Conservation (phyloP, 2,797 vertebrate genomes). For the Setipinna tenuifilis region DNA sequence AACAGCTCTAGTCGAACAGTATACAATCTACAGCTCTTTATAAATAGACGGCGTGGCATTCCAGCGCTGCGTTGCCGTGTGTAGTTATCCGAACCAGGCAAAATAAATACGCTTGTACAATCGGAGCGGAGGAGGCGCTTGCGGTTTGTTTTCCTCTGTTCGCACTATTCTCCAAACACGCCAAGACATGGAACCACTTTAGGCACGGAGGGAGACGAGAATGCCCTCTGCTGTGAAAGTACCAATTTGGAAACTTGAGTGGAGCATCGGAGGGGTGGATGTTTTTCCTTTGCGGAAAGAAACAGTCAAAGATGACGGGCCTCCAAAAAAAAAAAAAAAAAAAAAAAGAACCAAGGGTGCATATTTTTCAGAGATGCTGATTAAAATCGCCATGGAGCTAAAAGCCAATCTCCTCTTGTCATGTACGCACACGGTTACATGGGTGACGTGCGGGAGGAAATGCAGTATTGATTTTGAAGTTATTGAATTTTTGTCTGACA, state of each 20-base stretch:
- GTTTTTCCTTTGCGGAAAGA: constrained; percentile 21
- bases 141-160: constrained; percentile 22
- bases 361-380: background rate
- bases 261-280: background rate
- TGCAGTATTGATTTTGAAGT: constrained; percentile 3
- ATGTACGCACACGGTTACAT: background rate
- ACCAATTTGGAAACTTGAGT: constrained; percentile 11
- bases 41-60: background rate
- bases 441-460: background rate
- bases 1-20: constrained; percentile 18
- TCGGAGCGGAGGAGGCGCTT: constrained; percentile 10
- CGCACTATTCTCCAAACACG: constrained; percentile 22
- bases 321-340: background rate
- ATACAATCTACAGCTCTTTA: constrained; percentile 6
- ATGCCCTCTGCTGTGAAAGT: constrained; percentile 18
- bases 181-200: constrained; percentile 35
- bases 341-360: background rate
- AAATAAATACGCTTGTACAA: constrained; percentile 26
- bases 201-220: constrained; percentile 5
- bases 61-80: background rate
- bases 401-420: constrained; percentile 9
- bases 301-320: background rate
- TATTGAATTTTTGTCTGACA: background rate
- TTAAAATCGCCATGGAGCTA: background rate
- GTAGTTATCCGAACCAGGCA: background rate